Evolutionary conservation across 2,113 vertebrate species (phyloP).

Genomic region (Cavia aperea): DNA sequence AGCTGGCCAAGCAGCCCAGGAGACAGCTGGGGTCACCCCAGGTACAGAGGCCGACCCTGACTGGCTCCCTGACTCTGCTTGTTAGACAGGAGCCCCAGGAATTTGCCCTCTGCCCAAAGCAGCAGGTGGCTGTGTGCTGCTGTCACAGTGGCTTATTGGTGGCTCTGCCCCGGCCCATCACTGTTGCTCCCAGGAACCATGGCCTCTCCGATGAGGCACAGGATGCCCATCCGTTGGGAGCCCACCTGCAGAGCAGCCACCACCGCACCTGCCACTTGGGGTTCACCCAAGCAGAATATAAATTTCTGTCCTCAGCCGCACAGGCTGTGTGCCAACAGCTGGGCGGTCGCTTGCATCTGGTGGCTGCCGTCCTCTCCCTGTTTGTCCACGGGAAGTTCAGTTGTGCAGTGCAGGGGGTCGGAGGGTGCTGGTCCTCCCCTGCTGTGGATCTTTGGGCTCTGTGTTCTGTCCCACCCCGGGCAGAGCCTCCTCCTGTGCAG

Average conservation of each 20-base stretch:
- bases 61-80: background rate
- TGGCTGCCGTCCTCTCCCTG: accelerated
- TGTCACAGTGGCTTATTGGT: accelerated
- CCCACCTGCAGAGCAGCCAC: background rate
- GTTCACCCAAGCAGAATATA: background rate
- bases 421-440: too few relatives aligned
- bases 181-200: accelerated
- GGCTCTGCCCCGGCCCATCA: accelerated
- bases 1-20: background rate
- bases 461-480: background rate
- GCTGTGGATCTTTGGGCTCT: accelerated
- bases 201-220: background rate
- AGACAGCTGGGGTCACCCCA: background rate
- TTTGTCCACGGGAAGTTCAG: background rate
- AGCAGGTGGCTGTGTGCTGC: background rate
- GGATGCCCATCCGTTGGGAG: background rate
- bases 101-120: accelerated
- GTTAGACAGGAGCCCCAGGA: background rate
- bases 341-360: accelerated
- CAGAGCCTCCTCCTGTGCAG: background rate
- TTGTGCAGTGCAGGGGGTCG: background rate
- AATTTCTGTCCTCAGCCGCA: accelerated
- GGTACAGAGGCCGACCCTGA: accelerated
- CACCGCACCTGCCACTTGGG: background rate
- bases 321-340: background rate